Evolutionary conservation across 1,140 invertebrate genomes (phyloP).

Genomic region (Cepaea nemoralis): DNA sequence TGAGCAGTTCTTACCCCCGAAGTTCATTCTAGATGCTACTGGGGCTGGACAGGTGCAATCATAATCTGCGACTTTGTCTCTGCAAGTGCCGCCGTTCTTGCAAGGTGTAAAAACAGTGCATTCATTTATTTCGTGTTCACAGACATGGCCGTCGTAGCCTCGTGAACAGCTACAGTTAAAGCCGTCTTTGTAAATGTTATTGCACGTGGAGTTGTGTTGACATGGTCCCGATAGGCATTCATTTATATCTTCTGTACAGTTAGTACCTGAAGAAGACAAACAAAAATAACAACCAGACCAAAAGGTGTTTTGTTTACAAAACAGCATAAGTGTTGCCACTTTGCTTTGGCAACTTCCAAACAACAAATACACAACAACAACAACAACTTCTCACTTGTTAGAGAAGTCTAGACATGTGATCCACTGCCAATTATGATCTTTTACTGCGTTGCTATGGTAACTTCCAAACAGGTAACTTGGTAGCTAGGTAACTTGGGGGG

Average conservation of each 20-base stretch:
- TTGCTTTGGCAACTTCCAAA: no score
- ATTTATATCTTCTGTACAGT: slow-evolving; percentile 83
- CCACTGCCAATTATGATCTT: no score
- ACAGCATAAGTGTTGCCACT: no score
- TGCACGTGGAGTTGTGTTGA: slow-evolving; percentile 86
- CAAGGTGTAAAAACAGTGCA: slow-evolving; percentile 77
- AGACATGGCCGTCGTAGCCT: slow-evolving; percentile 73
- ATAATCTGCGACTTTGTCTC: slow-evolving; percentile 57
- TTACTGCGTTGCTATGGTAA: no score
- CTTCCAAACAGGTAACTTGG: no score
- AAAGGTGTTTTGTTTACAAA: no score
- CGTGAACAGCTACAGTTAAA: slow-evolving; percentile 71
- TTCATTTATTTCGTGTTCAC: slow-evolving; percentile 58
- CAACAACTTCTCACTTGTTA: no score
- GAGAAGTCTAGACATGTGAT: no score
- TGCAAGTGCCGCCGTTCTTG: slow-evolving; percentile 78
- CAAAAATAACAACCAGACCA: not conserved
- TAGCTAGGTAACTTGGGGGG: no score
- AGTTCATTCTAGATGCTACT: slow-evolving; percentile 66
- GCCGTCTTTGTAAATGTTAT: slow-evolving; percentile 75
- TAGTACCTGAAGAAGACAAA: slow-evolving; percentile 75
- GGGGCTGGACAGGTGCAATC: slow-evolving; percentile 68
- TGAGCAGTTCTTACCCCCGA: slow-evolving; percentile 93
- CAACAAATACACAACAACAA: no score
- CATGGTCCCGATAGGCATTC: slow-evolving; percentile 81